Base-by-base conservation (phyloP, 1,140 invertebrate genomes). In the Ditylenchus dipsaci region DNA sequence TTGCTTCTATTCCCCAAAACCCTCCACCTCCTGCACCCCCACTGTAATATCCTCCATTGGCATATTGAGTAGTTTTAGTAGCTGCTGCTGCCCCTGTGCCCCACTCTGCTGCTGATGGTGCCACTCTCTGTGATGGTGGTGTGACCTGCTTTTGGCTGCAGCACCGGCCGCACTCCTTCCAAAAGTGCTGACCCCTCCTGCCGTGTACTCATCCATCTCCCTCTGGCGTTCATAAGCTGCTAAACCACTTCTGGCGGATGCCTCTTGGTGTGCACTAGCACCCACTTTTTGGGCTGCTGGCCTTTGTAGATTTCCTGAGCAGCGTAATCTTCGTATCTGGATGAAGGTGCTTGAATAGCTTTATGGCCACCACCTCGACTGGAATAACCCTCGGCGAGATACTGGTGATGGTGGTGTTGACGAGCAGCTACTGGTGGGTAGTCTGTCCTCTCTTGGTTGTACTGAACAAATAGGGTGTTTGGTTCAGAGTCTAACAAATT, bases 61-160 rank as follows among this genome's bases (percentile, higher is more conserved):
- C 38, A 61, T 61, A 43, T 21, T 61, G 59, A n/a, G n/a, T n/a
- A n/a, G n/a, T n/a, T n/a, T 21, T 30, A n/a, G 29, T 61, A 8
- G 59, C 30, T 21, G 30, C 11, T 59, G 57, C 30, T 15, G 17
- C n/a, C 19, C 17, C 13, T 5, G 27, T 30, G 27, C 59, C 26
- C 59, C 59, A 29, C 59, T 21, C 19, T 21, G 5, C 1, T 8
- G 3, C 29, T 43, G 59, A 27, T 61, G 59, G 19, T 61, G 29
- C 19, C n/a, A n/a, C 13, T 43, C 59, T 27, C 59, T 21, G 29
- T 61, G 38, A 21, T 61, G 19, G n/a, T 43, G 29, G 19, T 61
- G 27, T 21, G 19, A 21, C n/a, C 38, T 21, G 33, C 33, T 38
- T 38, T 38, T 38, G 13, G 19, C n/a, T 3, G 5, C 27, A 5